These are phyloP conservation scores for Varanus komodoensis DNA, from an alignment of 2,113 vertebrate species.

Conservation along the genomic window DNA sequence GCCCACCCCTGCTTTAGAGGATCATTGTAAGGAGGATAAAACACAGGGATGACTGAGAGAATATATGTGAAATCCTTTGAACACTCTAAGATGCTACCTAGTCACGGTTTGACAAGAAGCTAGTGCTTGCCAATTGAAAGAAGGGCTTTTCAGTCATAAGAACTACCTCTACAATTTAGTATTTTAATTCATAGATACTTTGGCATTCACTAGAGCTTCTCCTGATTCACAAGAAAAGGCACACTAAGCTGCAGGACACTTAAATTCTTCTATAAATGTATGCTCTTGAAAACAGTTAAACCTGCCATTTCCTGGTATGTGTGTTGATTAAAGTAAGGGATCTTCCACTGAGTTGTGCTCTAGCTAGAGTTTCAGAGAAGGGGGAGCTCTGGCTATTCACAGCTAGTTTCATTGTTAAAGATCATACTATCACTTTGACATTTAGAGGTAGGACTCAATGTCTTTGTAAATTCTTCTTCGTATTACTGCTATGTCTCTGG, in stretches of 20 bases:
- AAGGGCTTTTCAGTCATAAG: background rate
- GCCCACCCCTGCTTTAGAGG: background rate
- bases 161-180: background rate
- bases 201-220: background rate
- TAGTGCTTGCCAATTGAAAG: background rate
- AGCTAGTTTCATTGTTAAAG: slow-evolving; percentile 80
- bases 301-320: slow-evolving; percentile 61
- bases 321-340: slow-evolving; percentile 39
- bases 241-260: slow-evolving; percentile 2
- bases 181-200: slow-evolving; percentile 7
- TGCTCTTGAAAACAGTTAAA: slow-evolving; percentile 54
- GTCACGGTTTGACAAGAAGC: background rate
- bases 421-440: slow-evolving; percentile 83
- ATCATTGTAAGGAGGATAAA: background rate
- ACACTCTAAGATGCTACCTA: background rate
- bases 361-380: slow-evolving; percentile 73
- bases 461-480: slow-evolving; percentile 83
- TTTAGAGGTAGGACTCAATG: slow-evolving; percentile 77
- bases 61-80: background rate
- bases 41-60: background rate
- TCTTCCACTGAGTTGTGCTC: slow-evolving; percentile 53
- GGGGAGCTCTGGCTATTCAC: slow-evolving; percentile 71
- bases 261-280: slow-evolving; percentile 50
- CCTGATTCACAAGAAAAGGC: background rate
- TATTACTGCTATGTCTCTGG: slow-evolving; percentile 78